Base-by-base conservation (phyloP, 2,113 vertebrate genomes). In the Eira barbara region DNA sequence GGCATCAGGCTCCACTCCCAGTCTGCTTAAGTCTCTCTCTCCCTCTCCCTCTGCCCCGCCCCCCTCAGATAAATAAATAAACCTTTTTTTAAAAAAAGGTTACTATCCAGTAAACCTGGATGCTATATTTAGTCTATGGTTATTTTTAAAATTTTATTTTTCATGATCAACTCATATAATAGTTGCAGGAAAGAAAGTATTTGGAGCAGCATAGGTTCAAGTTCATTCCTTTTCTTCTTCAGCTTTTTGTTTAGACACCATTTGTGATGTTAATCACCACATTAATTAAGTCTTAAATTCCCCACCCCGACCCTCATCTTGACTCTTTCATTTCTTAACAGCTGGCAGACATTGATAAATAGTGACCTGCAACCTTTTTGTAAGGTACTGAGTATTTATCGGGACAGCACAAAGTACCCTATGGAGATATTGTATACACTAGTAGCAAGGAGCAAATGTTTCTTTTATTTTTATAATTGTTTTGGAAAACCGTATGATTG, bases 391-490 rank as follows among this genome's bases (percentile, higher is more conserved):
- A 91, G 21, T n/a, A 89, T 91, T 63, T 96, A 97, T 89, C 87
- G 67, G 34, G 93, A 59, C 34, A 91, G 55, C 73, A 95, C 71
- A 94, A 95, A 95, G 21, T 97, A 74, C 47, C 55, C 86, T 91
- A 23, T 89, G 52, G 97, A 97, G 92, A 97, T 59, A 36, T 82
- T 96, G 84, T 94, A 89, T 95, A 93, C 55, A 79, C 73, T 94
- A 93, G 79, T 92, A 95, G 85, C 89, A 96, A 97, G 94, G 89
- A 97, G 34, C 78, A 97, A 96, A 91, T 96, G 86, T 96, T 97
- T 97, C 82, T 95, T 97, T 97, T 86, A 90, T 97, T 98, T 97
- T 95, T 97, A 95, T 95, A 91, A 95, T 93, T 97, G 74, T 97
- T 97, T 97, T 94, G 79, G 83, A 97, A 98, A 98, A 92, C 67